Evolutionary conservation across 2,113 vertebrate genomes (phyloP).

Genomic region (Plecturocebus donacophilus): DNA sequence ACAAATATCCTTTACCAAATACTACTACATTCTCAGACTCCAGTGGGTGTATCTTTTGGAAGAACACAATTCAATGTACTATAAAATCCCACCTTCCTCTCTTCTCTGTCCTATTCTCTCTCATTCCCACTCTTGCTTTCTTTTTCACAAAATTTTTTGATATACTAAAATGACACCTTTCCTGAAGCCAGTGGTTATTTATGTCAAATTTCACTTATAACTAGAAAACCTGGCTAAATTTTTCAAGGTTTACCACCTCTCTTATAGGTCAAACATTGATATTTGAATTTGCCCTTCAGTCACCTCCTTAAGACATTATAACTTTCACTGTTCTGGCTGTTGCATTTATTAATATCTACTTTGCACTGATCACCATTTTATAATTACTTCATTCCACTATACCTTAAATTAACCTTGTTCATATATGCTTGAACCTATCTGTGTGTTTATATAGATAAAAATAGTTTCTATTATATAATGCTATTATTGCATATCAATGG

Average conservation of each 20-base stretch:
- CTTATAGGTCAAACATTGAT: slow-evolving; percentile 14
- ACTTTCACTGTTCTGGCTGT: not conserved
- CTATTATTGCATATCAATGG: slow-evolving; percentile 25
- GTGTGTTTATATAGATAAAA: not conserved
- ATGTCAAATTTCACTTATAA: slow-evolving; percentile 33
- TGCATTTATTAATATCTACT: slow-evolving; percentile 53
- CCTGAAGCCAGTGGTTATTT: not conserved
- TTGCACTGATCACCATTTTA: slow-evolving; percentile 39
- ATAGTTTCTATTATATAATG: not conserved
- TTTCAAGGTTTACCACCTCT: not conserved
- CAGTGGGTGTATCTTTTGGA: not conserved
- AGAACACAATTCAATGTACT: not conserved
- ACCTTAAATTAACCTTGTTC: slow-evolving; percentile 53
- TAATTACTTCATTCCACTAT: slow-evolving; percentile 9
- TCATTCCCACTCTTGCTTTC: not conserved
- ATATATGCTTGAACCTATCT: slow-evolving; percentile 22
- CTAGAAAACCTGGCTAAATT: not conserved
- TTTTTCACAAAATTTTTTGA: not conserved
- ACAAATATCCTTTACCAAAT: not conserved
- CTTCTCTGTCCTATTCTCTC: not conserved
- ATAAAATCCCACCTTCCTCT: not conserved
- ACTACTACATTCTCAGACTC: not conserved
- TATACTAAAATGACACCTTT: not conserved
- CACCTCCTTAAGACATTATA: slow-evolving; percentile 40
- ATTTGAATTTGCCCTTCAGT: slow-evolving; percentile 46